phyloP scores from a whole-genome alignment of 2,888 invertebrate species.

The Spatulosminthurus flaviceps region DNA sequence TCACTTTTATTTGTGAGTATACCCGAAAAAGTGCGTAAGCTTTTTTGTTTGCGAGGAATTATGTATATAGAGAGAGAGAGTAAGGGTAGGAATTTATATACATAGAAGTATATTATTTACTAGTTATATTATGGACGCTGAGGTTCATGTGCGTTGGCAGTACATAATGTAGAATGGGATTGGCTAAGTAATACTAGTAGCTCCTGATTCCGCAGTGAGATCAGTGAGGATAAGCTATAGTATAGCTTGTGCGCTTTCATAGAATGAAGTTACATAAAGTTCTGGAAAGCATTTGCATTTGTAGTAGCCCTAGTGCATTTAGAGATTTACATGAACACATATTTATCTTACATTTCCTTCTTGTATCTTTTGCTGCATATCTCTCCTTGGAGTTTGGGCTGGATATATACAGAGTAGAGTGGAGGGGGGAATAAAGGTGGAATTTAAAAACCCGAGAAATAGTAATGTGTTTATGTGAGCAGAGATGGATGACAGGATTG shows the following conservation, averaged over 20 bases:
- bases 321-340: background rate
- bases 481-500: conserved; percentile 25
- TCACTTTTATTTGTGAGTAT: no score
- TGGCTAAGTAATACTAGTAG: background rate
- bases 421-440: conserved; percentile 18
- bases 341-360: no score
- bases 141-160: no score
- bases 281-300: background rate
- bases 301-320: background rate
- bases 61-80: background rate
- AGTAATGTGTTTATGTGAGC: conserved; percentile 10
- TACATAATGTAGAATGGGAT: no score
- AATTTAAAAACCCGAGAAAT: conserved; percentile 21
- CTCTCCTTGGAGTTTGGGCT: background rate
- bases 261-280: background rate
- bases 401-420: background rate
- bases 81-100: no score
- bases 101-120: no score
- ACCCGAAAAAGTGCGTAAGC: no score
- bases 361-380: no score
- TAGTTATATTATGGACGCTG: no score
- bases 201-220: background rate
- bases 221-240: background rate
- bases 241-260: no score
- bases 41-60: no score